Conservation (phyloP, 2,888 invertebrate species). For the Cyaniris semiargus region DNA sequence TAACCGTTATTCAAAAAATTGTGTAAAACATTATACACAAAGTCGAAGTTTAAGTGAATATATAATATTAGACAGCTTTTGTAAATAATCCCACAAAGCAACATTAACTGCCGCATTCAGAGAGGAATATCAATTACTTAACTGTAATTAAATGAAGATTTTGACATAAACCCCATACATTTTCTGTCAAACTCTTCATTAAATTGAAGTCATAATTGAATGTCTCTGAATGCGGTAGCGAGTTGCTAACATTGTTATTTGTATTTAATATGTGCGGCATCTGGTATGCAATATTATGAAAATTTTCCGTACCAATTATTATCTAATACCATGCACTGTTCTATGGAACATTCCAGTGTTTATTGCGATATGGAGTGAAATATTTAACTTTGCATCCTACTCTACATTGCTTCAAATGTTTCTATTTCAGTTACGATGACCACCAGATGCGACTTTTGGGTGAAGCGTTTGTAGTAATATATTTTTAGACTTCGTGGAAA, state of each 20-base stretch:
- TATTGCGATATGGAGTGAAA: background rate
- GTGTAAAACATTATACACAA: too few species aligned
- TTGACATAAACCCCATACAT: too few species aligned
- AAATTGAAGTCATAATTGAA: too few species aligned
- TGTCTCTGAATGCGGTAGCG: too few species aligned
- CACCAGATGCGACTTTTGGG: background rate
- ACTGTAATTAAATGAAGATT: too few species aligned
- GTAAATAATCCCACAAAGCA: conserved; percentile 13
- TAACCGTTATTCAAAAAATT: too few species aligned
- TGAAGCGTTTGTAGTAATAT: background rate
- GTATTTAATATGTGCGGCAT: background rate
- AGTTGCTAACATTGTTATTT: background rate
- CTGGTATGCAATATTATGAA: background rate
- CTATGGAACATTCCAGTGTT: conserved; percentile 14
- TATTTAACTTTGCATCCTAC: background rate
- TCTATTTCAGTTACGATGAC: background rate
- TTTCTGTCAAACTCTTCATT: too few species aligned
- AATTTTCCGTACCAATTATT: conserved; percentile 12
- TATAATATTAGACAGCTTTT: too few species aligned
- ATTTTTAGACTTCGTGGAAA: background rate
- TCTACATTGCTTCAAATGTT: background rate
- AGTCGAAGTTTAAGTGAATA: background rate
- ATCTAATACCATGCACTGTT: background rate
- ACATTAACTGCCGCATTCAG: too few species aligned
- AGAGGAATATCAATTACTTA: too few species aligned